Evolutionary conservation across 2,797 vertebrate species (phyloP).

Genomic region (Cygnus olor): DNA sequence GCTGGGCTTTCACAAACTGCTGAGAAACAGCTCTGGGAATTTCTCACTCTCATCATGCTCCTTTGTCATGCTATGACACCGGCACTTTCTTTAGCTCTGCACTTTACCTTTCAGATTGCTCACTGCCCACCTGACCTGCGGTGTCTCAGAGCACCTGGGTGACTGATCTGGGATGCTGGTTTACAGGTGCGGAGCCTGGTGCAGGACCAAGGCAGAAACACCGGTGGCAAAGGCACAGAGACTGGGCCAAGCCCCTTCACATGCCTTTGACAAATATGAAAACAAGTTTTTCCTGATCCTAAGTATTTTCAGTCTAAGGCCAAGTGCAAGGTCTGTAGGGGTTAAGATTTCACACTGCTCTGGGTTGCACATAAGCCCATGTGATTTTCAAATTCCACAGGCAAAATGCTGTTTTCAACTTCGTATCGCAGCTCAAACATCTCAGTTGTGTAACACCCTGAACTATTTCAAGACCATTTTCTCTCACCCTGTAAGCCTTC

Average conservation of each 20-base stretch:
- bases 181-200: neutral
- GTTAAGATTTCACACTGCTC: neutral
- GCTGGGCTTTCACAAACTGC: neutral
- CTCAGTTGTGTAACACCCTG: neutral
- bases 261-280: neutral
- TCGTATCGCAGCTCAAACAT: neutral
- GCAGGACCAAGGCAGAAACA: neutral
- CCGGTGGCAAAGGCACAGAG: fast-evolving
- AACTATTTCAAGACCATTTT: neutral
- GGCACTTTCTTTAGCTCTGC: fast-evolving
- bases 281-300: slow-evolving; percentile 58
- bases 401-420: neutral
- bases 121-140: neutral
- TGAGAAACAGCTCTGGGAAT: fast-evolving
- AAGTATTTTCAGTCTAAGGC: neutral
- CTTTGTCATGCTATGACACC: fast-evolving
- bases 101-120: neutral
- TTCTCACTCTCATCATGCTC: fast-evolving
- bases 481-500: neutral
- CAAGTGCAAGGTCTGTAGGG: neutral
- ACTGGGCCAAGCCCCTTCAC: neutral
- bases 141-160: fast-evolving
- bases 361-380: neutral
- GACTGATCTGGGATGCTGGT: neutral
- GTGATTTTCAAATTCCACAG: neutral